A percentile compares a stretch with the other conserved stretches of the same genome.
phyloP scores from a whole-genome alignment of 2,888 invertebrate species.

The Escarpia spicata region DNA sequence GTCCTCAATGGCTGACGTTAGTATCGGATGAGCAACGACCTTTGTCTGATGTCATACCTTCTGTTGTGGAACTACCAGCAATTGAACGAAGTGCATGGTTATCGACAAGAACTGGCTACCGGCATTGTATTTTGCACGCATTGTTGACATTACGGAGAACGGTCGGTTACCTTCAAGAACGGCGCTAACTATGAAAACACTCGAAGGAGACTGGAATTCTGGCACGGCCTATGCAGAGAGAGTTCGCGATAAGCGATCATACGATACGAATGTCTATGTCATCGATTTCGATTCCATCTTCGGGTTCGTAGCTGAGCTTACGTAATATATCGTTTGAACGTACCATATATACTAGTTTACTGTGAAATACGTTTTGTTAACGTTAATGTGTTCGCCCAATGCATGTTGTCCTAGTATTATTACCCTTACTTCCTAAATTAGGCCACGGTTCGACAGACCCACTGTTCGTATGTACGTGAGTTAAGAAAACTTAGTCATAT shows the following conservation, averaged over 20 bases:
- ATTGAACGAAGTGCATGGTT: background rate
- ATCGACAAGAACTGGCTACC: background rate
- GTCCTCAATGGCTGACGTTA: background rate
- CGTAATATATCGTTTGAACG: background rate
- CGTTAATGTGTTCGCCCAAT: too few species aligned
- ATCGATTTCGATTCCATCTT: constrained; percentile 13
- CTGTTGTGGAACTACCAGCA: background rate
- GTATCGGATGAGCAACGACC: background rate
- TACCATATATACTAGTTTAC: too few species aligned
- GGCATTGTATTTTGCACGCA: background rate
- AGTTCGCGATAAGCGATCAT: background rate
- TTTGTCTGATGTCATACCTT: background rate
- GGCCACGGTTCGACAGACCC: background rate
- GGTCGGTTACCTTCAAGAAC: background rate
- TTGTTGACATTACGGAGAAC: background rate
- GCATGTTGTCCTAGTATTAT: background rate
- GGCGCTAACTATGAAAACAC: background rate
- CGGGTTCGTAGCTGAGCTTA: background rate
- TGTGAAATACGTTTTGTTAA: too few species aligned
- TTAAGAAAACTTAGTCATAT: background rate
- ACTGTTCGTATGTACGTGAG: too few species aligned
- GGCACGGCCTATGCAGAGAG: background rate
- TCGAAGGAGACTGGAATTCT: background rate
- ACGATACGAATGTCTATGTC: background rate
- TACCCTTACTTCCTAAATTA: background rate